A percentile compares a stretch with the other conserved stretches of the same genome.
Conservation (phyloP, 2,797 vertebrate genomes). For the Poeciliopsis gracilis region DNA sequence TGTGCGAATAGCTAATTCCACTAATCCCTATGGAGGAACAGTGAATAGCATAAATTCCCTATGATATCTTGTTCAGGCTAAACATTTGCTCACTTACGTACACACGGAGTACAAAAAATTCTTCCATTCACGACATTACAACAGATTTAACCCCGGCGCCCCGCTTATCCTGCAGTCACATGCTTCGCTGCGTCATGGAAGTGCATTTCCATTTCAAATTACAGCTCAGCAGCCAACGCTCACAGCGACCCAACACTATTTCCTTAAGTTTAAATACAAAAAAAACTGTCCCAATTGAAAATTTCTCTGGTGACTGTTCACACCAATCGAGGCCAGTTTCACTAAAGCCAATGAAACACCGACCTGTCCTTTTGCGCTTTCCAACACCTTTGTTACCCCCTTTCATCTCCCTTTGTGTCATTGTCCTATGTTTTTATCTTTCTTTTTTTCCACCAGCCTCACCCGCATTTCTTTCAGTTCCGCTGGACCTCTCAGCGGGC, state of each 20-base stretch:
- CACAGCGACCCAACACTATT: neutral
- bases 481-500: conserved; percentile 87
- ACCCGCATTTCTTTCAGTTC: conserved; percentile 62
- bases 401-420: conserved; percentile 51
- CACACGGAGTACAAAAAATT: conserved; percentile 76
- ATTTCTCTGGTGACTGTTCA: conserved; percentile 50
- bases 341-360: conserved; percentile 90
- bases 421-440: conserved; percentile 32
- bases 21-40: conserved; percentile 76
- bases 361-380: conserved; percentile 52
- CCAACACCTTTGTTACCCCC: conserved; percentile 53
- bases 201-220: conserved; percentile 76
- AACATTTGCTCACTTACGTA: conserved; percentile 81
- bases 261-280: neutral
- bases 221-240: conserved; percentile 33
- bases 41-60: conserved; percentile 78
- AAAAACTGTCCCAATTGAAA: neutral
- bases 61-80: conserved; percentile 77
- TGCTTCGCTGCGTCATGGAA: conserved; percentile 59
- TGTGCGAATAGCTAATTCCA: conserved; percentile 75
- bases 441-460: conserved; percentile 27
- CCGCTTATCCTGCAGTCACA: conserved; percentile 69
- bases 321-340: conserved; percentile 89
- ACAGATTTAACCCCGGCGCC: conserved; percentile 76
- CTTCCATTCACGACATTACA: conserved; percentile 78